Evolutionary conservation across 1,140 invertebrate species (phyloP), one percentile per base, ranked within the genome.

Genomic region (Cryptotermes secundus): DNA sequence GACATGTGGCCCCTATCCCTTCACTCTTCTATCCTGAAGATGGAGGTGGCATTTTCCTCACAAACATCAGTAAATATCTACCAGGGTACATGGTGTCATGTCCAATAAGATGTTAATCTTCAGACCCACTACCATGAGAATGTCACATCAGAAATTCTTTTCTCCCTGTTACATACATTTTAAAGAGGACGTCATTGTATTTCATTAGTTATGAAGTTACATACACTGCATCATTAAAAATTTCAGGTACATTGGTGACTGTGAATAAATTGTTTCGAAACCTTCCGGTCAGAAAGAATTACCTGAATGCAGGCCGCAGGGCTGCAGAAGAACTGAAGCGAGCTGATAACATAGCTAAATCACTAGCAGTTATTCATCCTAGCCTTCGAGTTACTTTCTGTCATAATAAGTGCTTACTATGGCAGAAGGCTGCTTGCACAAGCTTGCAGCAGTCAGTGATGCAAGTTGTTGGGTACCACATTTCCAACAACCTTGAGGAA

Each of bases 231-330:
- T 49, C 22, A 45, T 82, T 42, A 26, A 10, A 26, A 34, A 31
- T 31, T 82, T 26, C 86, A 94, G 94, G 94, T 38, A 95, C 94
- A 34, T 91, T 90, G 31, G 88, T 95, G 4, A 88, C 88, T 86
- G 91, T 92, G 9, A 88, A 84, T 72, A 89, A 92, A 85, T 86
- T 95, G 53, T 95, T 95, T 87, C 91, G 91, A 87, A 91, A 92
- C 81, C 85, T 94, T 31, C 94, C 94, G 82, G 94, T 95, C 0
- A 88, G 94, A 80, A 90, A 89, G 87, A 92, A 94, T 87, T 91
- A 91, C 85, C 91, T 93, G 81, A 91, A 88, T 80, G 90, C 89
- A 72, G 86, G 87, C 24, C 92, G 91, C 85, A 90, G 89, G 85
- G 88, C 90, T 34, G 91, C 90, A 86, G 92, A 93, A 81, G 92